Evolutionary conservation across 64 coral and sea anemone genomes (phyloP), one percentile per base, ranked within the genome.

Genomic region (Acropora tenuis): DNA sequence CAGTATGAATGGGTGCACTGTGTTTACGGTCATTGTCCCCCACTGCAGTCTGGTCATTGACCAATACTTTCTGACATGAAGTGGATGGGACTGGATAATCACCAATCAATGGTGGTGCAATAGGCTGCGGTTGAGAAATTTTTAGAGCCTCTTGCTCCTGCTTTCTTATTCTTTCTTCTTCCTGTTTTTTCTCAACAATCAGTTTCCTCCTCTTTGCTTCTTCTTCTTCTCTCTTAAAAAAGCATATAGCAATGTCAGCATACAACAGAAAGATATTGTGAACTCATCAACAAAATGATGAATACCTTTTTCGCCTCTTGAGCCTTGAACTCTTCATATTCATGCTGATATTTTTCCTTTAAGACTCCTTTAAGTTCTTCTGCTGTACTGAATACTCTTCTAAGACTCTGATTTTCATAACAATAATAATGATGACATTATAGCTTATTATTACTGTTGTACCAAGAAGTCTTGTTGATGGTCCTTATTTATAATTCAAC

Each of bases 321-420:
- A 41, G 42, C 88, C 75, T 83, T 20, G 75, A 85, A 94, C 30
- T 85, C 79, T 74, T 94, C 46, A 57, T 88, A 94, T 77, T 97
- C 97, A 43, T 96, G 71, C 50, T 95, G 78, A 91, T 98, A 98
- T 93, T 55, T 76, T 75, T 93, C 89, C 13, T 63, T 98, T 47
- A 98, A 90, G 40, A 96, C 81, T 88, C 84, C 83, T 79, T 98
- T 98, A 8, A 98, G 74, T 82, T 93, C 77, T 57, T 98, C 97
- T 76, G 97, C 97, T 78, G 79, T 20, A 76, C 78, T 89, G 48
- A 98, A 98, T 4, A 89, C 93, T 48, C 76, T 75, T 77, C 72
- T 95, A 59, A 98, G 82, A 60, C 87, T 84, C 94, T 96, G 18
- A 4, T 41, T 63, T 13, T 8, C 16, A 10, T 55, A 55, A 7